Conservation (phyloP, 2,797 vertebrate genomes). For the Eulemur rubriventer region DNA sequence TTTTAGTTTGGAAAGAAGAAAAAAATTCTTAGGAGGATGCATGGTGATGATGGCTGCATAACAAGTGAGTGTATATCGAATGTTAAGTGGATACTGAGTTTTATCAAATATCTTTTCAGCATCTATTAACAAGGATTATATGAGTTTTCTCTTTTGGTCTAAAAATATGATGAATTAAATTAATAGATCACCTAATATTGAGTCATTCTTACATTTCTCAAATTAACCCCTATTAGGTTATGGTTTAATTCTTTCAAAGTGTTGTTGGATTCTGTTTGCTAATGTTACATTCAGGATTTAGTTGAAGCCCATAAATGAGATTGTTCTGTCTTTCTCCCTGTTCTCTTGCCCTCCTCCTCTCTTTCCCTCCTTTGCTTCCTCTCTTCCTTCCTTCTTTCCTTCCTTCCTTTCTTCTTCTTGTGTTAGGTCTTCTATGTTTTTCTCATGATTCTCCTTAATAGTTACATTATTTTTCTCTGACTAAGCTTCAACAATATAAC, state of each 20-base stretch:
- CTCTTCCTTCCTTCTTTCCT: background rate
- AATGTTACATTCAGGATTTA: background rate
- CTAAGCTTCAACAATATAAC: background rate
- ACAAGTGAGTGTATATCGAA: background rate
- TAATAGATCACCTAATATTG: background rate
- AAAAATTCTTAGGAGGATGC: background rate
- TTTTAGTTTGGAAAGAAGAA: background rate
- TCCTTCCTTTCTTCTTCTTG: background rate
- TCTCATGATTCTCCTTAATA: background rate
- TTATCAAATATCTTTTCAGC: background rate
- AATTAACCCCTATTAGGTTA: background rate
- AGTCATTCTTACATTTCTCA: background rate
- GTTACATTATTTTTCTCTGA: background rate
- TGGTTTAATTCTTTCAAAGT: background rate
- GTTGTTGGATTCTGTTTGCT: background rate
- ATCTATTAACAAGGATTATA: background rate
- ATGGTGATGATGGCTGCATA: no score
- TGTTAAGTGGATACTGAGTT: background rate
- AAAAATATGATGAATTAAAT: background rate
- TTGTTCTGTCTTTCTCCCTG: background rate
- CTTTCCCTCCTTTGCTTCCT: background rate
- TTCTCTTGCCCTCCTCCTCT: no score
- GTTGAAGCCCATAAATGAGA: background rate
- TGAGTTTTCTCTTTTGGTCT: background rate
- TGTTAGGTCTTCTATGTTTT: background rate